Base-by-base conservation (phyloP, 1,140 invertebrate species). In the Radopholus similis region DNA sequence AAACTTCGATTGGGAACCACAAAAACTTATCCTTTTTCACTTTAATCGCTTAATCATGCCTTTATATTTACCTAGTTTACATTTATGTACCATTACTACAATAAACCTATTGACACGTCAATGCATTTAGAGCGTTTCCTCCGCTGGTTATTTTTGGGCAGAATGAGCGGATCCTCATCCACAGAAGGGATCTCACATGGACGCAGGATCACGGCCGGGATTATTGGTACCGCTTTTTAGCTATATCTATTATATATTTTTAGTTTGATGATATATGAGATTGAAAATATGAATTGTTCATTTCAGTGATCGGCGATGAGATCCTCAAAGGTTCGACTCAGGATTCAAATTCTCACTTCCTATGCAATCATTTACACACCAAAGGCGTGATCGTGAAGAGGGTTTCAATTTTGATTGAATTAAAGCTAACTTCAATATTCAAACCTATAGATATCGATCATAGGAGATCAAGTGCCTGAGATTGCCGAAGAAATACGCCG, bases 281-380 rank as follows among this genome's bases (percentile, higher is more conserved):
- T n/a, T n/a, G n/a, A n/a, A n/a, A n/a, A n/a, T n/a, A n/a, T n/a
- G n/a, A n/a, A n/a, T n/a, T n/a, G n/a, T n/a, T n/a, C n/a, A 21
- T 44, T 75, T 58, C 38, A 78, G 85, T 91, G 55, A 90, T 91
- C 80, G 90, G 90, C 18, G 89, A 92, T 86, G 90, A 92, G 84
- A 89, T 92, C 73, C 82, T 91, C n/a, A 91, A 90, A 83, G 90
- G 89, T 4, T 87, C 90, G 77, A 88, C 89, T 4, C 83, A 78
- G 42, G 90, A 92, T 77, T 88, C 87, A 21, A 92, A 91, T 83
- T 89, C 89, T 2, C 80, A 86, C 69, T 90, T 88, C 75, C 83
- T 90, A 5, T 87, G 87, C 63, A 86, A 87, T 82, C 83, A 87
- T 60, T 83, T 91, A 88, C 74, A 80, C 85, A 30, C 83, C 87